Conservation (phyloP, 2,888 invertebrate genomes). For the Heliconius hortense region DNA sequence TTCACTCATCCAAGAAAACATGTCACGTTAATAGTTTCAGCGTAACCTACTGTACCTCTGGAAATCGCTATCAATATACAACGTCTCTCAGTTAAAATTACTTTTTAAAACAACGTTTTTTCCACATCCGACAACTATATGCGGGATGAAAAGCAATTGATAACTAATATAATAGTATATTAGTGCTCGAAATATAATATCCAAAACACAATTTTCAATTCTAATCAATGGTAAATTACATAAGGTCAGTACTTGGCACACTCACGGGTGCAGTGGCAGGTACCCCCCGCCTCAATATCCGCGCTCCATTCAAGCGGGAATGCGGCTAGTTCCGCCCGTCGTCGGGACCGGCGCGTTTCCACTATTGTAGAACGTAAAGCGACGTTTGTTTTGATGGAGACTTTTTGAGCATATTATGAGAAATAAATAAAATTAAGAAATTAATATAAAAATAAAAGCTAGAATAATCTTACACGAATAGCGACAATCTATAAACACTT, state of each 20-base stretch:
- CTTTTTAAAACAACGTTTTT: too few relatives aligned
- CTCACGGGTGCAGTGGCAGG: background rate
- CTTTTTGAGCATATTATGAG: background rate
- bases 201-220: background rate
- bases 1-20: too few relatives aligned
- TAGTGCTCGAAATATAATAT: background rate
- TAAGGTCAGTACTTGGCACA: conserved; percentile 29
- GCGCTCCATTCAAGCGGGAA: conserved; percentile 39
- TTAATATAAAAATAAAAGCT: too few relatives aligned
- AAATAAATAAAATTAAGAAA: too few relatives aligned
- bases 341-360: conserved; percentile 24
- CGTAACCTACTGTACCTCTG: too few relatives aligned
- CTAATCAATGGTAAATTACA: conserved; percentile 6
- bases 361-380: conserved; percentile 22
- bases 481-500: too few relatives aligned
- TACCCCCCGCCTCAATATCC: conserved; percentile 35
- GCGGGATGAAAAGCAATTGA: too few relatives aligned
- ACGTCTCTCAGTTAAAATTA: too few relatives aligned
- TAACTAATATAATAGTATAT: background rate
- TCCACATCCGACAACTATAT: too few relatives aligned
- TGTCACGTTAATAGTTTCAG: too few relatives aligned
- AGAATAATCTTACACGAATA: too few relatives aligned
- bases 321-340: conserved; percentile 39
- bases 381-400: background rate
- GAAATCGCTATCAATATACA: too few relatives aligned